These are phyloP conservation scores for Autographa pulchrina DNA, from an alignment of 2,888 invertebrate species.

Conservation along the genomic window DNA sequence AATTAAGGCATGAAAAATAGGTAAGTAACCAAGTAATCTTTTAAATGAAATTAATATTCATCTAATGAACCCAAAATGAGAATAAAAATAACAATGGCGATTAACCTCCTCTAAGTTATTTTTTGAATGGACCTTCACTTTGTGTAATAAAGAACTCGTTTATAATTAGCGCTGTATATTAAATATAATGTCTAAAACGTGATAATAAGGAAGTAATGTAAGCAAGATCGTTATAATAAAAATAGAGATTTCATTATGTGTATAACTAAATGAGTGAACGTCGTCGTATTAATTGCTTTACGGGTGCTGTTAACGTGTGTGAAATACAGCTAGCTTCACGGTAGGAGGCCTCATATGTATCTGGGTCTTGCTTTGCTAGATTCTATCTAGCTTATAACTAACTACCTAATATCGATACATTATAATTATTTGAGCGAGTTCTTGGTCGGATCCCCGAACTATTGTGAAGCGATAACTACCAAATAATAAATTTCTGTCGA, in stretches of 20 bases:
- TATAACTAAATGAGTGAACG: conserved; percentile 82
- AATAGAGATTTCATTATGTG: conserved; percentile 85
- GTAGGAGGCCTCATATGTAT: conserved; percentile 68
- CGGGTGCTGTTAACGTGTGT: conserved; percentile 76
- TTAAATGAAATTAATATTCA: not conserved
- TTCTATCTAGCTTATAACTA: conserved; percentile 11
- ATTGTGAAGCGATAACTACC: no score
- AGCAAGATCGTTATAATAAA: conserved; percentile 84
- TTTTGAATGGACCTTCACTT: conserved; percentile 79
- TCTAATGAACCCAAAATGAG: conserved; percentile 68
- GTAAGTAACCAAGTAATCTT: not conserved
- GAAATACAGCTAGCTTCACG: conserved; percentile 74
- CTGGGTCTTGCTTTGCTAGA: conserved; percentile 52
- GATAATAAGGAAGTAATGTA: conserved; percentile 87
- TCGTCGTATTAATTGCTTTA: conserved; percentile 80
- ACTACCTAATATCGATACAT: conserved; percentile 14
- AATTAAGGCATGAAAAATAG: not conserved
- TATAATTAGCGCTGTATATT: conserved; percentile 87
- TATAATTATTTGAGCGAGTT: not conserved
- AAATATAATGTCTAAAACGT: conserved; percentile 84
- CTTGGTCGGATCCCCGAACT: no score
- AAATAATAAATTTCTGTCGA: no score
- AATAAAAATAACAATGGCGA: conserved; percentile 79
- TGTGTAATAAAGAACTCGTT: conserved; percentile 81
- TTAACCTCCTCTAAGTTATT: conserved; percentile 80